Base-by-base conservation (phyloP, 2,888 invertebrate species). In the Pandemis corylana region DNA sequence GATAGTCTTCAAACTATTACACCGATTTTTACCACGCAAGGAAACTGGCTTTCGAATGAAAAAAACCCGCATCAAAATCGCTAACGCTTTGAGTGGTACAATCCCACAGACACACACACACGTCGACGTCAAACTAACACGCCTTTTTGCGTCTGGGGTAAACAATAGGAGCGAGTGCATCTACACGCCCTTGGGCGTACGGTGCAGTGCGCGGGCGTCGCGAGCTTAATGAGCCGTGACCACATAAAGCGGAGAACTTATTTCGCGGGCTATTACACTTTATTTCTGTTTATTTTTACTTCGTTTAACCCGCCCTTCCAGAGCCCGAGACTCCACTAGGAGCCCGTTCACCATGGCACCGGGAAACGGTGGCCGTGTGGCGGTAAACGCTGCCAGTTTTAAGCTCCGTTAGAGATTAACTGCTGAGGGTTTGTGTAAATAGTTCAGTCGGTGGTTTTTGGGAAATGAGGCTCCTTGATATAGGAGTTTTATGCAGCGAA, bases 271-370 rank as follows among this genome's bases (percentile, higher is more conserved):
- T 59, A 73, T 73, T 69, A 49, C 64, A 42, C 63, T 69, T 73
- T 73, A 69, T 65, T 69, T 64, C 68, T 73, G 44, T 68, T 73
- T 73, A 73, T 69, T 68, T 73, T 73, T 73, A 68, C 73, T 20
- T 64, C 73, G 73, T 73, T 73, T 65, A 64, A 64, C 36, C n/a
- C 56, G 36, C 56, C 13, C n/a, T n/a, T n/a, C 5, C n/a, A 41
- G 59, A 5, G 49, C 68, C 68, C 20, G 0, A 2, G 64, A 49
- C 73, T 13, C 68, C 64, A n/a, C 2, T 20, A 28, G 64, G 63
- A 28, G 56, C 13, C 56, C 20, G 13, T 20, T 64, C 9, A 10
- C 7, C 65, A 36, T 42, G 1, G 7, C 13, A 36, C 3, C 5
- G n/a, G 36, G 5, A 10, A 7, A 10, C 46, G 13, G 5, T 41